Evolutionary conservation across 2,888 invertebrate genomes (phyloP), one percentile per base, ranked within the genome.

Genomic region (Catocala nupta): DNA sequence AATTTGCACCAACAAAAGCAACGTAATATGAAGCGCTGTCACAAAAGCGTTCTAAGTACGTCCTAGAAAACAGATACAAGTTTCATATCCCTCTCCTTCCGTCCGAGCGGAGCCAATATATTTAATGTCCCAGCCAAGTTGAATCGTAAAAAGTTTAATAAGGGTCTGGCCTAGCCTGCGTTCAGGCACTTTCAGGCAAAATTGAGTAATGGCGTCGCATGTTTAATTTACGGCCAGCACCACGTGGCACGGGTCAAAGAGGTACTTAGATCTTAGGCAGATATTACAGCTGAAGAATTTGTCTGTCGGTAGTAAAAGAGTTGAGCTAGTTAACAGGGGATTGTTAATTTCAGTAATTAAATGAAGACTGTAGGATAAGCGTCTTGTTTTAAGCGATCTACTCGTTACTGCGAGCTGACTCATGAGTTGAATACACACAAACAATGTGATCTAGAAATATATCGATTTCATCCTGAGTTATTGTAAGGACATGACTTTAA

Each of bases 121-220:
- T 75, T 75, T 77, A 68, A 75, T 71, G 74, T 70, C 53, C 61
- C 49, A 47, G 55, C 71, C 64, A 69, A 75, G 62, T 77, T 67
- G 57, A 74, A 66, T 71, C 71, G 63, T 75, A 74, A 77, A 75
- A 75, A 77, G 75, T 75, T 75, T 75, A 75, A 75, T 75, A 75
- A 77, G 63, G 68, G 71, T 63, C 59, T 55, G 36, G 61, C 64
- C 68, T 52, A 55, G 77, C 61, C 61, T 50, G 45, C 60, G 55
- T 57, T 61, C 63, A 61, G 63, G 11, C 25, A 48, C 34, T 53
- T 74, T 72, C 65, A 52, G 65, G 54, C 68, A 55, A 75, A 75
- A 68, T 76, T 74, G 74, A 74, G 74, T 76, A 73, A 74, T 73
- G 74, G 63, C 56, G 65, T 61, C 60, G 65, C 73, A 70, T 70